Conservation (phyloP, 2,888 invertebrate species). For the Cheiracanthium punctorium region DNA sequence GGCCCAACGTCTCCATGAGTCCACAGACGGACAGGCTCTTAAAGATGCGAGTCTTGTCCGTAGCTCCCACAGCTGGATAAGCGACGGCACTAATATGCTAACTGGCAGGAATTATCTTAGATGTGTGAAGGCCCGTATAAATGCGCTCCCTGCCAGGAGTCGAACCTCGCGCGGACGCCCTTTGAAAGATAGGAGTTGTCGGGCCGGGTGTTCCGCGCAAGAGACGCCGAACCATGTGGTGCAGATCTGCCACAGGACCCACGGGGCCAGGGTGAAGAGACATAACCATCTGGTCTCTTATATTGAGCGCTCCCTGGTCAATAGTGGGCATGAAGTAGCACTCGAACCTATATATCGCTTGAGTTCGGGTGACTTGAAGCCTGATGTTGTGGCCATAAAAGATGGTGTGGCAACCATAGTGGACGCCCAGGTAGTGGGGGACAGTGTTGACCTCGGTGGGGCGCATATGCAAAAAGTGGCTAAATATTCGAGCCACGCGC, state of each 20-base stretch:
- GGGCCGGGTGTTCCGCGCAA: background rate
- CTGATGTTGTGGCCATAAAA: background rate
- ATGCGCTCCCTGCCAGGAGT: background rate
- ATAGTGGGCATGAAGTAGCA: background rate
- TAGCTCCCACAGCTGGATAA: background rate
- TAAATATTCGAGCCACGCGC: background rate
- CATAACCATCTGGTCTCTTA: background rate
- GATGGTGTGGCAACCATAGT: background rate
- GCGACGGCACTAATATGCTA: background rate
- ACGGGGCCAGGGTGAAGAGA: background rate
- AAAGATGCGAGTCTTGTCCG: background rate
- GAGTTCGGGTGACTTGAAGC: background rate
- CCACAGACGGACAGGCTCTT: background rate
- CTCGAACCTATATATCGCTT: background rate
- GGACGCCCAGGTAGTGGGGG: background rate
- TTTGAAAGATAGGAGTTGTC: background rate
- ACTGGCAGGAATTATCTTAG: background rate
- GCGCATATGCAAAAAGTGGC: background rate
- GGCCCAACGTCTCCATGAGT: background rate
- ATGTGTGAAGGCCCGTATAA: background rate
- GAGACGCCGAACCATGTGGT: slow-evolving; percentile 10
- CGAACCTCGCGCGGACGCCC: background rate
- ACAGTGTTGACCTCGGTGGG: background rate
- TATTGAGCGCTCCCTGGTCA: background rate
- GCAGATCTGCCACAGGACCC: background rate